A percentile compares a stretch with the other conserved stretches of the same genome.
Evolutionary conservation across 2,888 invertebrate species (phyloP).

Genomic region (Drosophila paracracens): DNA sequence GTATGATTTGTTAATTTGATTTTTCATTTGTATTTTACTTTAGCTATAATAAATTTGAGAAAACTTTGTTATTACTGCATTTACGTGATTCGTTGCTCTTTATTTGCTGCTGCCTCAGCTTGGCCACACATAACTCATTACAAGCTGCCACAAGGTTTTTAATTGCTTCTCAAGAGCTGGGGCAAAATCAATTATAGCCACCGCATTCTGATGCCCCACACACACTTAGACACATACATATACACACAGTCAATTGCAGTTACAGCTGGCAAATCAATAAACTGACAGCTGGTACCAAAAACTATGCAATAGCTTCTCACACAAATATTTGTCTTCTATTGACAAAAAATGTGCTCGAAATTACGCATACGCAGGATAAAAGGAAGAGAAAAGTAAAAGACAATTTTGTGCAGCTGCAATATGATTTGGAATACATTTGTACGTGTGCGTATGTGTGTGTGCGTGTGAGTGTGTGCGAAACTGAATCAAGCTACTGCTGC

Average conservation of each 20-base stretch:
- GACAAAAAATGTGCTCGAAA: conserved; percentile 35
- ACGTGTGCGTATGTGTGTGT: background rate
- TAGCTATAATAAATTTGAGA: conserved; percentile 38
- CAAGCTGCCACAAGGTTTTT: conserved; percentile 38
- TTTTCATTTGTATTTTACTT: conserved; percentile 43
- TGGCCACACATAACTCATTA: conserved; percentile 34
- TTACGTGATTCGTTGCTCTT: conserved; percentile 21
- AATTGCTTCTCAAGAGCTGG: conserved; percentile 38
- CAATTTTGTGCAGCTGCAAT: conserved; percentile 27
- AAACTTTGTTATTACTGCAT: conserved; percentile 29
- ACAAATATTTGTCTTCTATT: conserved; percentile 58
- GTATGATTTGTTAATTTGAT: conserved; percentile 37
- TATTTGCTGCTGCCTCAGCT: conserved; percentile 26
- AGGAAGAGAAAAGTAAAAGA: conserved; percentile 9
- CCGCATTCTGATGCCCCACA: conserved; percentile 10
- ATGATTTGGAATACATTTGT: conserved; percentile 13
- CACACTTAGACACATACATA: background rate
- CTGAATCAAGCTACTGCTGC: conserved; percentile 16
- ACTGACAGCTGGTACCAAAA: conserved; percentile 35
- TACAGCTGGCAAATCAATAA: conserved; percentile 53
- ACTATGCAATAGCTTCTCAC: conserved; percentile 28
- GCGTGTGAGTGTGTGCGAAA: background rate
- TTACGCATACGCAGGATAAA: conserved; percentile 47
- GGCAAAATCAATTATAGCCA: conserved; percentile 49
- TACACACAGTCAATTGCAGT: conserved; percentile 2